Conservation (phyloP, 2,113 vertebrate genomes). For the Calidris pugnax region DNA sequence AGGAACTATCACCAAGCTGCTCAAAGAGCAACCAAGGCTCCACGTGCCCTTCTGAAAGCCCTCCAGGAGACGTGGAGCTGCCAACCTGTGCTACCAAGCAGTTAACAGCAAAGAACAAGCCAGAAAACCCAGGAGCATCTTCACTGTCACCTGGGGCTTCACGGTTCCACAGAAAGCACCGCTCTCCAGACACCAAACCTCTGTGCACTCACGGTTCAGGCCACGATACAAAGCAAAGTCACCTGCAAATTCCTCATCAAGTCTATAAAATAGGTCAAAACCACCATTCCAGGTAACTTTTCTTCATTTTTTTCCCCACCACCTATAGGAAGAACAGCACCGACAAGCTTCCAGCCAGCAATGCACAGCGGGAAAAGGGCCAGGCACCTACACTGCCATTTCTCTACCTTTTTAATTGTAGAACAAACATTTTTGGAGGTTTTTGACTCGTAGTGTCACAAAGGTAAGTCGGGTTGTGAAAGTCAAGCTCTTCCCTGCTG, state of each 20-base stretch:
- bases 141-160: neutral
- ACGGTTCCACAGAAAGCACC: fast-evolving
- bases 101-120: neutral
- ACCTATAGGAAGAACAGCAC: neutral
- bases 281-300: neutral
- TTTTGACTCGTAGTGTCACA: neutral
- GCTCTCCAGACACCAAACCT: neutral
- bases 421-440: neutral
- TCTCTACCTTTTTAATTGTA: fast-evolving
- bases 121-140: fast-evolving
- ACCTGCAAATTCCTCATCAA: neutral
- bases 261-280: neutral
- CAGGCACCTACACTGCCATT: fast-evolving
- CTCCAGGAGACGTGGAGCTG: fast-evolving
- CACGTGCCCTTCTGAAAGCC: fast-evolving
- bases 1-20: neutral
- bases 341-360: neutral
- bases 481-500: neutral
- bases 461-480: neutral
- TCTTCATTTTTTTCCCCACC: fast-evolving
- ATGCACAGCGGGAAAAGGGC: fast-evolving
- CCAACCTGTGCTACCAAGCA: fast-evolving
- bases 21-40: neutral
- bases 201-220: fast-evolving
- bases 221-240: neutral